Conservation (phyloP, 2,797 vertebrate genomes). For the Periparus ater region DNA sequence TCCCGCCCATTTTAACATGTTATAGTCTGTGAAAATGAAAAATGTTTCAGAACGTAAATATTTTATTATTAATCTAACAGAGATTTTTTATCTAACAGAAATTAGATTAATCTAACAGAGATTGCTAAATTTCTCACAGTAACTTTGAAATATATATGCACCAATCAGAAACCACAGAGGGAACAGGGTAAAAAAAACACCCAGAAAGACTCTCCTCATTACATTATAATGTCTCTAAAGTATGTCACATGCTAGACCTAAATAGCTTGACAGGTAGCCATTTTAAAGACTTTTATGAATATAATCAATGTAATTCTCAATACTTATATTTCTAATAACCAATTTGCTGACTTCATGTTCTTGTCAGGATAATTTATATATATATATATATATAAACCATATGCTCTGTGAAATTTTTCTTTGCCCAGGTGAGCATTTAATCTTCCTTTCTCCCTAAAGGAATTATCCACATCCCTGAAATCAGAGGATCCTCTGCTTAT, state of each 20-base stretch:
- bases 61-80: constrained; percentile 6
- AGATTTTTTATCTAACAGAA: background rate
- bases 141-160: background rate
- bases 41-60: background rate
- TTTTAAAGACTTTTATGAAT: constrained; percentile 48
- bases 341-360: constrained; percentile 53
- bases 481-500: constrained; percentile 13
- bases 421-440: constrained; percentile 51
- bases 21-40: background rate
- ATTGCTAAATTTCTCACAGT: background rate
- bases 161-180: background rate
- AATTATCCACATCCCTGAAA: constrained; percentile 38
- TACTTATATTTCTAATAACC: constrained; percentile 59
- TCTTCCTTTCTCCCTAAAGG: constrained; percentile 46
- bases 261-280: constrained; percentile 25
- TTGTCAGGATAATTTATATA: constrained; percentile 54
- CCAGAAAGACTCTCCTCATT: background rate
- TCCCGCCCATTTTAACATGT: background rate
- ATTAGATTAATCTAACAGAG: background rate
- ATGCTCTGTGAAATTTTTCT: constrained; percentile 33
- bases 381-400: constrained; percentile 28
- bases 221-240: constrained; percentile 12
- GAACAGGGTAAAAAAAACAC: background rate
- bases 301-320: constrained; percentile 47
- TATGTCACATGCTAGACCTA: background rate